Evolutionary conservation across 2,888 invertebrate species (phyloP), one percentile per base, ranked within the genome.

Genomic region (Drosophila ustulata): DNA sequence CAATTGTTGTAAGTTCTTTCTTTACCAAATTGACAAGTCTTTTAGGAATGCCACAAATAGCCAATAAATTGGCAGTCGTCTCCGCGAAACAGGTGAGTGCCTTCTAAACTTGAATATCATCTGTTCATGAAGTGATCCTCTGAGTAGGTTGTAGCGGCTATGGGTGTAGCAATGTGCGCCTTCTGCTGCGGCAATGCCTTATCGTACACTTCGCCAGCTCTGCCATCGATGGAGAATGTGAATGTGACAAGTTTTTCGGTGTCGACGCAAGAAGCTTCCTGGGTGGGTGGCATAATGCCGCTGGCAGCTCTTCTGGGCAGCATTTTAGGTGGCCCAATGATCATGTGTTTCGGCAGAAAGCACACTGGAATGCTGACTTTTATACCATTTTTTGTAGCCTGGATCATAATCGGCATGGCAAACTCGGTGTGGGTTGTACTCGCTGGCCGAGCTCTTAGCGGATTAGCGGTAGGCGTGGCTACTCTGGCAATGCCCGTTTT

Each of bases 401-500:
- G 96, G 96, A 89, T 94, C 3, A 90, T 96, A 1, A 94, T 96
- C 11, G 93, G 95, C 34, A 95, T 94, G 89, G 94, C 96, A 0
- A 95, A 95, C 4, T 95, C 94, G 3, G 53, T 87, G 39, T 13
- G 9, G n/a, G 80, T 86, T 79, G 50, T 89, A 26, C 71, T 72
- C n/a, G 11, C 25, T 0, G 89, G 83, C 6, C 75, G 89, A 5
- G 62, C 65, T 6, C 57, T 89, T 5, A 46, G 76, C 34, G 89
- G 89, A 23, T n/a, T 87, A 5, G 68, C 79, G 5, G 75, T 80
- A 50, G 96, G 97, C 13, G 95, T 96, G 0, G 95, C 95, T 79
- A 96, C 96, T 75, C 94, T 96, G 30, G 95, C 95, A 0, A 95
- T 95, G 0, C 97, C 97, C 0, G 94, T 97, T 45, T 97, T 96